phyloP scores from a whole-genome alignment of 2,113 vertebrate genomes.

The Entelurus aequoreus region DNA sequence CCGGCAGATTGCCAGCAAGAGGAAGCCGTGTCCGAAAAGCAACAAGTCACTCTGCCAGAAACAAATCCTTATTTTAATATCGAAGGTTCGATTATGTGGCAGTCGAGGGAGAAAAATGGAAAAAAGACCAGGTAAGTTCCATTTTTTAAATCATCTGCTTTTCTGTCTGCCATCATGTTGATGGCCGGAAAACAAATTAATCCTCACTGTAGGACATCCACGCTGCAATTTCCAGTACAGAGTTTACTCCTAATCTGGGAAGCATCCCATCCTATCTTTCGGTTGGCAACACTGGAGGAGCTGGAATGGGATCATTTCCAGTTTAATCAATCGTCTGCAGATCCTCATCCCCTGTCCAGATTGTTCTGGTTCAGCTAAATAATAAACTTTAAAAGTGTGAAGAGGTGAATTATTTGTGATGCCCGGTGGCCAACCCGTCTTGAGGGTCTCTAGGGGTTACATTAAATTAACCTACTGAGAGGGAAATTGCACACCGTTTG shows the following conservation, averaged over 20 bases:
- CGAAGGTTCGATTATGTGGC: conserved; percentile 86
- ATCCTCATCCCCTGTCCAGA: conserved; percentile 20
- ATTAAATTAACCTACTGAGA: background rate
- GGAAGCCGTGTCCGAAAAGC: conserved; percentile 83
- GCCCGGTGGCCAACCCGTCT: conserved; percentile 14
- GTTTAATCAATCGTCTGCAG: conserved; percentile 15
- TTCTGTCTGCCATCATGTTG: conserved; percentile 31
- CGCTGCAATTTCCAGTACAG: conserved; percentile 48
- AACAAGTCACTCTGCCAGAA: conserved; percentile 91
- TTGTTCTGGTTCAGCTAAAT: background rate
- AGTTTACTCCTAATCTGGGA: conserved; percentile 54
- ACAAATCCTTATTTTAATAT: conserved; percentile 84
- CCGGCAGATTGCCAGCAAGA: conserved; percentile 79
- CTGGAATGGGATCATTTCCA: conserved; percentile 22
- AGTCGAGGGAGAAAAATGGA: conserved; percentile 75
- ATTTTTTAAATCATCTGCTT: conserved; percentile 6
- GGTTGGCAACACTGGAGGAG: conserved; percentile 15
- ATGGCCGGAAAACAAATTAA: conserved; percentile 53
- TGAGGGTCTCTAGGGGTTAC: too few relatives aligned
- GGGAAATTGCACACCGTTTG: conserved; percentile 33
- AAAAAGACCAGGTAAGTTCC: conserved; percentile 78
- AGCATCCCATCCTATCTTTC: conserved; percentile 40
- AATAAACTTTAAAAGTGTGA: conserved; percentile 48
- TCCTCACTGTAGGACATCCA: conserved; percentile 47
- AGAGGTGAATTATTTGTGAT: conserved; percentile 44